These are phyloP conservation scores for Pammene fasciana DNA, from an alignment of 2,888 invertebrate species.

Conservation along the genomic window DNA sequence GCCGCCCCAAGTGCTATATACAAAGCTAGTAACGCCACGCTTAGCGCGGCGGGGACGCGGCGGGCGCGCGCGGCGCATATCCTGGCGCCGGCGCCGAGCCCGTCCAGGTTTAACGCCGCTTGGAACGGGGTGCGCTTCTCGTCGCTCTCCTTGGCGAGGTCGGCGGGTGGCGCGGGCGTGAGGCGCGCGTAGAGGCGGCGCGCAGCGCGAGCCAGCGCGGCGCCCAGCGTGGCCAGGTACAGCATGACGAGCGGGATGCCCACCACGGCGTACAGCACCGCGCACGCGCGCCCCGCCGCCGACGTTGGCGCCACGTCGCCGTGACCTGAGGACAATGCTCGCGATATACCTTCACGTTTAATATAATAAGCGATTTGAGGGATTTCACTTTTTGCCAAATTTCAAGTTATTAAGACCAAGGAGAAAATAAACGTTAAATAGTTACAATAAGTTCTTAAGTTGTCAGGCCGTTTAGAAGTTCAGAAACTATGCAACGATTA, in stretches of 20 bases:
- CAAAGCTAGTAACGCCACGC: conserved; percentile 91
- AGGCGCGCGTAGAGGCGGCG: conserved; percentile 52
- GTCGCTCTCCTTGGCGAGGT: conserved; percentile 57
- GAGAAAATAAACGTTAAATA: no score
- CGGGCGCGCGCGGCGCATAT: conserved; percentile 83
- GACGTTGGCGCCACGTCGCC: conserved; percentile 93
- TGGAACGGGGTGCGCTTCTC: conserved; percentile 71
- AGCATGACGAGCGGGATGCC: conserved; percentile 95
- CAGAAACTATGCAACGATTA: no score
- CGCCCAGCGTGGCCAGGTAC: conserved; percentile 94
- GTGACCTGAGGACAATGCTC: conserved; percentile 85
- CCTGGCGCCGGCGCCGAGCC: conserved; percentile 75
- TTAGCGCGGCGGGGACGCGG: conserved; percentile 94
- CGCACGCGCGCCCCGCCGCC: conserved; percentile 90
- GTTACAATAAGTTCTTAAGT: no score
- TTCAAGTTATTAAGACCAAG: no score
- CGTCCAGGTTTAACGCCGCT: conserved; percentile 73
- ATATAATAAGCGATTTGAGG: background rate
- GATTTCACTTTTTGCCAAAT: no score
- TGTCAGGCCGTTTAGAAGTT: no score
- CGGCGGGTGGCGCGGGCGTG: conserved; percentile 47
- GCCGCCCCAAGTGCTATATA: conserved; percentile 95
- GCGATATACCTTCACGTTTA: background rate
- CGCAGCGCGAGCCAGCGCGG: conserved; percentile 86
- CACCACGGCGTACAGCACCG: conserved; percentile 92